Evolutionary conservation across 2,797 vertebrate genomes (phyloP), one percentile per base, ranked within the genome.

Genomic region (Lepidocolaptes lacrymiger): DNA sequence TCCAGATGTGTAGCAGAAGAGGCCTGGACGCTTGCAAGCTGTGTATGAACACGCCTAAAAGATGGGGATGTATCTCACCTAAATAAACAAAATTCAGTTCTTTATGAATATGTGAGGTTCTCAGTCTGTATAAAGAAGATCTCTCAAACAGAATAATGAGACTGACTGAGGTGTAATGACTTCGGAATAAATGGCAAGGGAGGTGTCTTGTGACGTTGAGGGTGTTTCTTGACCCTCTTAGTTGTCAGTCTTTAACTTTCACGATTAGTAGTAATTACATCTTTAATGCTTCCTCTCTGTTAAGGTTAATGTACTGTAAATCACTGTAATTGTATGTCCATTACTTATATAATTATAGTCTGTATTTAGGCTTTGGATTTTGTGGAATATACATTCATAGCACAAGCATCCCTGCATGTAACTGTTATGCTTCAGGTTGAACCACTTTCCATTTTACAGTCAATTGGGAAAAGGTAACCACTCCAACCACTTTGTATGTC

Each of bases 251-350:
- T 88, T 69, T 46, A 72, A 54, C 63, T 92, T 94, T 77, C 6
- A 6, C 58, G 43, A 5, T 75, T 84, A 78, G 43, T 62, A 46
- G 20, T 82, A 69, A 85, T 93, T 83, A 36, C 7, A 34, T 54
- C 51, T 88, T 89, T 89, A 92, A 73, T 73, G 28, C 48, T 90
- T 93, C 77, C n/a, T 88, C 30, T 61, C 12, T n/a, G 41, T 85
- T 61, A 55, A 69, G 51, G 63, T 86, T 77, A 39, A 27, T 55
- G 36, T 79, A 39, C 48, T 62, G 48, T 89, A 88, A 88, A 85
- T 94, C 28, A 21, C 52, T 84, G 30, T 79, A 90, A 85, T 76
- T 88, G 27, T 71, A 9, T 84, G 51, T 36, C 80, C 46, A 14
- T 68, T 90, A 58, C 26, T 37, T 72, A 22, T 61, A 9, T 51